Conservation (phyloP, 64 coral and sea anemone species). For the Hydrozoanthus tunicans region DNA sequence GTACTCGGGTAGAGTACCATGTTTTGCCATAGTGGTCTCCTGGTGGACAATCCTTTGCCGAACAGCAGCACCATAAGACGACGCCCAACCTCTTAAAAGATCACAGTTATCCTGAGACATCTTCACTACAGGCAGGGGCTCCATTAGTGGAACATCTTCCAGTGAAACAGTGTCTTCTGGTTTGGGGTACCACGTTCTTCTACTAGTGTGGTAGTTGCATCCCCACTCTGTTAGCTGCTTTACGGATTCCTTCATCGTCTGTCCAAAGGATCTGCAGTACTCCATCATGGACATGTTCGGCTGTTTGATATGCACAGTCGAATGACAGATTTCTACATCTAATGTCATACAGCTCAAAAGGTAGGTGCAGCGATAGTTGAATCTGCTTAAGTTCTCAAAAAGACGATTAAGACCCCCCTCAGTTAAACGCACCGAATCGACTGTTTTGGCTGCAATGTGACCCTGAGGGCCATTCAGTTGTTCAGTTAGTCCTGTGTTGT, state of each 20-base stretch:
- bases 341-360: not conserved
- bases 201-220: conserved; percentile 4
- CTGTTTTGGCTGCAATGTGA: conserved; percentile 43
- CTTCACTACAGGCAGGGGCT: not conserved
- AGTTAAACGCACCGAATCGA: conserved; percentile 19
- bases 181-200: not conserved
- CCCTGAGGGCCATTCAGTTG: conserved; percentile 54
- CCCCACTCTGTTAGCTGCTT: conserved; percentile 5
- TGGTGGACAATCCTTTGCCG: not conserved
- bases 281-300: conserved; percentile 7
- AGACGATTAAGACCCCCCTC: conserved; percentile 31
- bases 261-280: conserved; percentile 26
- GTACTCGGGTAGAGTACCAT: conserved; percentile 22
- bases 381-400: conserved; percentile 24
- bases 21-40: not conserved
- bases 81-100: not conserved
- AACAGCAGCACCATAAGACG: conserved; percentile 9
- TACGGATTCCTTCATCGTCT: conserved; percentile 22
- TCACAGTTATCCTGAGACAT: conserved; percentile 24
- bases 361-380: conserved; percentile 28
- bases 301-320: conserved; percentile 13
- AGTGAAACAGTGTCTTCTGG: conserved; percentile 15
- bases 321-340: not conserved
- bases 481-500: conserved; percentile 33
- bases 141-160: not conserved